Evolutionary conservation across 2,797 vertebrate genomes (phyloP).

Genomic region (Diglossa cyanea): DNA sequence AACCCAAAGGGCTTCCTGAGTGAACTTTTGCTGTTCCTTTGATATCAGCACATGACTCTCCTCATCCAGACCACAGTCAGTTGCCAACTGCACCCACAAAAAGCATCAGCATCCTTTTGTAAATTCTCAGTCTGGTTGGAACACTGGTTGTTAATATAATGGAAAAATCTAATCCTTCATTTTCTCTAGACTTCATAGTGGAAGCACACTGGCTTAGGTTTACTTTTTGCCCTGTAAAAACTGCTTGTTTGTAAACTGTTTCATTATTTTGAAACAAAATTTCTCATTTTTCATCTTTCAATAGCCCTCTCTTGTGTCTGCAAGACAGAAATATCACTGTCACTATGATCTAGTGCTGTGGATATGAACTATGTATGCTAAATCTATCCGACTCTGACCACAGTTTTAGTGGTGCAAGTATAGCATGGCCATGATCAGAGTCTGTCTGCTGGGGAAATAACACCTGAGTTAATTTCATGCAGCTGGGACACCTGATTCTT

Average conservation of each 20-base stretch:
- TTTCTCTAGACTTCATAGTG: neutral
- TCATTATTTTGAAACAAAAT: neutral
- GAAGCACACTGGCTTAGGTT: neutral
- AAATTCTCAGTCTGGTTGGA: neutral
- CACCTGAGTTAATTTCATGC: neutral
- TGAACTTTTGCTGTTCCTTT: conserved; percentile 17
- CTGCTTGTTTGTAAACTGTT: neutral
- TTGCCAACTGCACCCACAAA: neutral
- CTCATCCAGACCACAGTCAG: neutral
- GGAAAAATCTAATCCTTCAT: neutral
- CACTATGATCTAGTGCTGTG: neutral
- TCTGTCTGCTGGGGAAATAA: neutral
- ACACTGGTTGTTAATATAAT: neutral
- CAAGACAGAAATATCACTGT: neutral
- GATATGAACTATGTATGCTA: neutral
- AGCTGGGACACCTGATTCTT: neutral
- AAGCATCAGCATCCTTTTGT: neutral
- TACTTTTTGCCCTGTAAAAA: neutral
- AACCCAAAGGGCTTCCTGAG: neutral
- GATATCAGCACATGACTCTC: neutral
- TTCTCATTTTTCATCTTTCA: neutral
- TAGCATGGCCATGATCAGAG: neutral
- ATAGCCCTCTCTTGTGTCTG: neutral
- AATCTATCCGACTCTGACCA: neutral
- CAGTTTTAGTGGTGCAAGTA: neutral